Evolutionary conservation across 2,113 vertebrate species (phyloP).

Genomic region (Hiodon tergisus): DNA sequence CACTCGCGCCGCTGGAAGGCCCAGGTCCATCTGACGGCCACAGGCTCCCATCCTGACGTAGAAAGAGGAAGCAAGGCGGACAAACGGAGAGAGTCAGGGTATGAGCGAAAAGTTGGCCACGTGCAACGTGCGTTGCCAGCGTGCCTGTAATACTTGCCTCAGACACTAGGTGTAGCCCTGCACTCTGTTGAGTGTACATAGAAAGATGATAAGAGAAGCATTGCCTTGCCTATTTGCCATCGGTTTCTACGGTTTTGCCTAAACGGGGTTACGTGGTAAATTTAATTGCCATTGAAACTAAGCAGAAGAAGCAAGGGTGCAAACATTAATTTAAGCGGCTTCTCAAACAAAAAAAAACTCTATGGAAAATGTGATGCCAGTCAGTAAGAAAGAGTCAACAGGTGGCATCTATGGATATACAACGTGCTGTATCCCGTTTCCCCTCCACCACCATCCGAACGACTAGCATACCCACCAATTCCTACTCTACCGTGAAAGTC

Average conservation of each 20-base stretch:
- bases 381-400: no score
- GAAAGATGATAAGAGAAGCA: neutral
- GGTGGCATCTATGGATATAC: no score
- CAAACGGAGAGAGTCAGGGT: neutral
- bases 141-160: neutral
- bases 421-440: no score
- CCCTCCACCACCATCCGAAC: no score
- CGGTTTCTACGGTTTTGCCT: neutral
- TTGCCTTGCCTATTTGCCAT: neutral
- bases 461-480: no score
- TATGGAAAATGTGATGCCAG: neutral
- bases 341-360: neutral
- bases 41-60: conserved; percentile 76
- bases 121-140: neutral
- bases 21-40: conserved; percentile 81
- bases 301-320: neutral
- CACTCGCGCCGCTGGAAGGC: conserved; percentile 63
- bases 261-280: neutral
- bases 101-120: neutral
- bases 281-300: neutral
- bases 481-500: neutral
- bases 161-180: conserved; percentile 18
- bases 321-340: neutral
- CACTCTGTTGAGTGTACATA: neutral
- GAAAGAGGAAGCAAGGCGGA: conserved; percentile 4